Conservation (phyloP, 2,113 vertebrate species). For the Pygoscelis adeliae region DNA sequence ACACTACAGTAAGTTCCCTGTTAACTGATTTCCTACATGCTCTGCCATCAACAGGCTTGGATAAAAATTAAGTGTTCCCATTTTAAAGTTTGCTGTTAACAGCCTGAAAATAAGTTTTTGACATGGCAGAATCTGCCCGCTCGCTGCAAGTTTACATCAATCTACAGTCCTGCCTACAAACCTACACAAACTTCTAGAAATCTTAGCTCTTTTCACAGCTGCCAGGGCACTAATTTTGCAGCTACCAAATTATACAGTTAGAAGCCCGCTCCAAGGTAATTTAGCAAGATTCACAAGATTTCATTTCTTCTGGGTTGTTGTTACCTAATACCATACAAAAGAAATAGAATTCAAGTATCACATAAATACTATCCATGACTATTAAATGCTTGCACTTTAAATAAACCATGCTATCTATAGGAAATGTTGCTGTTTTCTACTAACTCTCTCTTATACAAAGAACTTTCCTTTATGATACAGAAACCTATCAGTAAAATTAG, state of each 20-base stretch:
- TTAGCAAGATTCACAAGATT: neutral
- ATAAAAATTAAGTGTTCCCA: neutral
- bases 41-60: neutral
- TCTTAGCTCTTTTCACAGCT: neutral
- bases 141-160: neutral
- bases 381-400: neutral
- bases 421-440: neutral
- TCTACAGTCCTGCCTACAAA: constrained; percentile 21
- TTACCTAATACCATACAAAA: neutral
- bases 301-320: neutral
- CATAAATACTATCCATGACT: neutral
- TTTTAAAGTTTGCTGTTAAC: neutral
- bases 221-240: neutral
- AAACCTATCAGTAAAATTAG: neutral
- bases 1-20: neutral
- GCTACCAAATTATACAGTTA: neutral
- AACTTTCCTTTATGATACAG: neutral
- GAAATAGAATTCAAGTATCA: neutral
- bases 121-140: neutral
- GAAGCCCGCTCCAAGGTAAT: neutral
- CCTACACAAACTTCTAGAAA: neutral
- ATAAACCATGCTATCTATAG: neutral
- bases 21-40: neutral
- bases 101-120: constrained; percentile 6
- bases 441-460: neutral